These are phyloP conservation scores for Agapornis roseicollis DNA, from an alignment of 2,113 vertebrate species.

Conservation along the genomic window DNA sequence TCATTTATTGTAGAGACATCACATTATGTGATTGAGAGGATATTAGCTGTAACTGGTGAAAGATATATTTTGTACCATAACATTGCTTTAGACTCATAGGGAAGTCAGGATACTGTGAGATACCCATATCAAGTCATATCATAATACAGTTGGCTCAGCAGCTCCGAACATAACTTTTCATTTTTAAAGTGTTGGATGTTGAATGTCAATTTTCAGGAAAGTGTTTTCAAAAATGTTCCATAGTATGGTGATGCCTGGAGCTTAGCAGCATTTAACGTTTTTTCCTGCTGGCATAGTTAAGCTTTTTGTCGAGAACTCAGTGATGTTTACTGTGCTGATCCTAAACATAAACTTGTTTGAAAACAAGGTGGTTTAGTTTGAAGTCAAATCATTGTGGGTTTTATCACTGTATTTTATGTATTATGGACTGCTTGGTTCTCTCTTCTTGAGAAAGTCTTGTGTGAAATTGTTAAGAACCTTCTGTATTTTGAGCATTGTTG, in stretches of 20 bases:
- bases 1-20: neutral
- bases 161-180: neutral
- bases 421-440: neutral
- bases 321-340: neutral
- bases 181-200: neutral
- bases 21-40: neutral
- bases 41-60: neutral
- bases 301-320: neutral
- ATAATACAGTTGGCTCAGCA: neutral
- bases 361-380: constrained; percentile 7
- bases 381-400: neutral
- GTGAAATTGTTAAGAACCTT: neutral
- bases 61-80: neutral
- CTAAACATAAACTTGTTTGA: neutral
- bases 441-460: neutral
- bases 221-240: neutral
- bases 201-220: neutral
- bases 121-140: neutral
- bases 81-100: neutral
- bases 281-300: neutral
- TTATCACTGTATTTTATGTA: neutral
- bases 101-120: neutral
- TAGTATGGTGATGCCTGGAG: neutral
- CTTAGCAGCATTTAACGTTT: neutral
- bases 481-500: neutral